Base-by-base conservation (phyloP, 1,140 invertebrate genomes). In the Venustaconcha ellipsiformis region DNA sequence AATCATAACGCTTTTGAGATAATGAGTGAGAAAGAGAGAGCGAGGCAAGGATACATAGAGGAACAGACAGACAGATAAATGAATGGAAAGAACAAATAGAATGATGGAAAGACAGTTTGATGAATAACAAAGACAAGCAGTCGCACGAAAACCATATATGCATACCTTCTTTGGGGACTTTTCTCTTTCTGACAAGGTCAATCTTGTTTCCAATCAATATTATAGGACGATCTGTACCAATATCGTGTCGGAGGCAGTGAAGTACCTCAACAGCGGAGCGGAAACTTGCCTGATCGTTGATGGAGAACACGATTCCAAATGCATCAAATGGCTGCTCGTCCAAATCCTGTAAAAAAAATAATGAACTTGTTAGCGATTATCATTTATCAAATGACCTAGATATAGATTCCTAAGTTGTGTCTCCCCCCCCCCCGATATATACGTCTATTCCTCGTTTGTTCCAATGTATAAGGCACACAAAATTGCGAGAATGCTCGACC, bases 251-350 rank as follows among this genome's bases (percentile, higher is more conserved):
- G 14, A 89, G 77, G 64, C 80, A 80, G 37, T 85, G 70, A 5
- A 89, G 70, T 23, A 83, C 72, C 14, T 82, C 69, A 14, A 81
- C 72, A n/a, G 86, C 87, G 14, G 66, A 60, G 18, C 80, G 72
- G 70, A 86, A 88, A 79, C 95, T 96, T 37, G 92, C 86, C 57
- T 94, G 91, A 88, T 98, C 96, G 14, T 95, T 94, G 60, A 96
- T 95, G 12, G 95, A 96, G 57, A 82, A 84, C 8, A 82, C 79
- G n/a, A 84, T 78, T 57, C 82, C 78, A 56, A 78, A 84, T 13
- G 83, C 83, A 58, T 84, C 83, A 23, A 77, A 60, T 11, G 77
- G 37, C 37, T 37, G 37, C 37, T 8, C 37, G 37, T 37, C 37
- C 37, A 37, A 8, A 37, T 37, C 37, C 37, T 37, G 37, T 2